Evolutionary conservation across 2,888 invertebrate species (phyloP), one percentile per base, ranked within the genome.

Genomic region (Chironomus riparius): DNA sequence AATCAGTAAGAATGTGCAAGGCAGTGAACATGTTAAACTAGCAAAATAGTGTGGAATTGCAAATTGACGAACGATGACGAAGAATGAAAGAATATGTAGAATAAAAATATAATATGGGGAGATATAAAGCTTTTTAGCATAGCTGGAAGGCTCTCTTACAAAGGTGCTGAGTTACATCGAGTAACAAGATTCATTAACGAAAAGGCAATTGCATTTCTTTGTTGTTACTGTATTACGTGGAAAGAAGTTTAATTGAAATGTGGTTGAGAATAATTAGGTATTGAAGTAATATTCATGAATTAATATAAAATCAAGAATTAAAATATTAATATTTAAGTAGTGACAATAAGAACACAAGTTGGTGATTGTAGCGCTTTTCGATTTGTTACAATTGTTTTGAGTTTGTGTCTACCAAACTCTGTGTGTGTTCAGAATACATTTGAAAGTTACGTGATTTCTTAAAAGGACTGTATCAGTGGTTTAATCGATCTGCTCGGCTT

Each of bases 121-220:
- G 15, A 18, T 2, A 2, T 15, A 15, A 18, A 56, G 56, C 56
- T 15, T 12, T 65, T 56, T 18, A 21, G 65, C 22, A 65, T 28
- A 5, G 65, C 65, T 65, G 12, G 65, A 24, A 65, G 65, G 65
- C 65, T 65, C 0, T n/a, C 24, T 47, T 12, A 69, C 22, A 5
- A 18, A 70, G 70, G 70, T 70, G 70, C 70, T 70, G 70, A 70
- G 18, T 70, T 70, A 70, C 70, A 70, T 47, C 70, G 48, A 15
- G 70, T 70, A 47, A 70, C 70, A 70, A 70, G 70, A 70, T 18
- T 18, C 38, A 48, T 70, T 48, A 65, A 65, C 65, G 65, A 65
- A 18, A 65, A 56, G 7, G 65, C 65, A 24, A 65, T 7, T 56
- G 4, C 50, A 22, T 22, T 22, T 50, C 50, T 15, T 15, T 50